Percentiles rank a stretch among this genome's conserved stretches.
Evolutionary conservation across 2,888 invertebrate genomes (phyloP).

Genomic region (Rotaria sp.): DNA sequence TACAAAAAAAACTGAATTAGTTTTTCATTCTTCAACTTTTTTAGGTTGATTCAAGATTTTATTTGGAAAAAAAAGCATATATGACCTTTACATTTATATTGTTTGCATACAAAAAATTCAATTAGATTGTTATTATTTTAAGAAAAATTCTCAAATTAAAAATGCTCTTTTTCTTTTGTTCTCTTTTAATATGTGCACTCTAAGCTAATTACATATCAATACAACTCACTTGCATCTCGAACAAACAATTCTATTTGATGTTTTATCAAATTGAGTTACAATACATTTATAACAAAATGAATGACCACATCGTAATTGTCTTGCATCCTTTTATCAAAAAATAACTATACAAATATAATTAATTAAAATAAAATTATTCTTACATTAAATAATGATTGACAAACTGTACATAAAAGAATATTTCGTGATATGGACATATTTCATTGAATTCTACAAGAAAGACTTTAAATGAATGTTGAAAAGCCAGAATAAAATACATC

Average conservation of each 20-base stretch:
- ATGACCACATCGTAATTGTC: slow-evolving; percentile 27
- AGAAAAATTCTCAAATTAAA: no score
- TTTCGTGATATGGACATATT: not conserved
- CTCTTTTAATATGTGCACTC: no score
- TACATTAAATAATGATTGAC: not conserved
- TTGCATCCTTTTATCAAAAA: not conserved
- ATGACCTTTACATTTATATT: no score
- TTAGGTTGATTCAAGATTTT: no score
- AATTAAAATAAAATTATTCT: not conserved
- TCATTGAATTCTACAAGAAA: not conserved
- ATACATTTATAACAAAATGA: slow-evolving; percentile 16
- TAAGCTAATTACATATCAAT: no score
- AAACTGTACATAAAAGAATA: slow-evolving; percentile 10
- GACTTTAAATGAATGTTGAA: not conserved
- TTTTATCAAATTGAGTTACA: not conserved
- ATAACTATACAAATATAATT: not conserved
- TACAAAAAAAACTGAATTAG: no score
- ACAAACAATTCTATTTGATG: not conserved
- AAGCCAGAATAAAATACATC: not conserved
- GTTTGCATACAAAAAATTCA: no score
- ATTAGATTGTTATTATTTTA: no score
- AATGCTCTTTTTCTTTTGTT: no score
- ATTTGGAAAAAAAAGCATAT: no score
- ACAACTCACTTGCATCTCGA: not conserved
- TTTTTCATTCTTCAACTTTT: no score